Conservation (phyloP, 1,140 invertebrate species). For the Aplysia californica region DNA sequence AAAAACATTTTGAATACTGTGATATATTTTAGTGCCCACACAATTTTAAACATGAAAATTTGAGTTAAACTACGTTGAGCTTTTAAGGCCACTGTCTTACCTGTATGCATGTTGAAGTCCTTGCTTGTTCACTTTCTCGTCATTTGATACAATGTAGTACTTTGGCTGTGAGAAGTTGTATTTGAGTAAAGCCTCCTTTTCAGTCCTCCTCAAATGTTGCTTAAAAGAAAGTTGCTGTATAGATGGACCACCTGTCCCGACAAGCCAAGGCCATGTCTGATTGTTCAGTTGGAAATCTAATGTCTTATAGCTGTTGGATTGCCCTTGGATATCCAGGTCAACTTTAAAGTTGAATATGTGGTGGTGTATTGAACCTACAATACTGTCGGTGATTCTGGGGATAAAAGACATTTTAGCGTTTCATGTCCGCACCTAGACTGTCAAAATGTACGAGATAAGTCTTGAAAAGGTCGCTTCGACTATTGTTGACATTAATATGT, state of each 20-base stretch:
- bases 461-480: no score
- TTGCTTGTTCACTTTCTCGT: conserved; percentile 36
- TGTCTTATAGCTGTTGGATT: conserved; percentile 47
- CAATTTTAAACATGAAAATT: no score
- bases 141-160: conserved; percentile 52
- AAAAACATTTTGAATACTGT: no score
- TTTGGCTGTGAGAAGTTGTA: conserved; percentile 50
- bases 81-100: no score
- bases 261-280: conserved; percentile 24
- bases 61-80: no score
- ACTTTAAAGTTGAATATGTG: conserved; percentile 57
- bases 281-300: conserved; percentile 37
- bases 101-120: conserved; percentile 37
- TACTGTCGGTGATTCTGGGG: conserved; percentile 32
- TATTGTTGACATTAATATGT: no score
- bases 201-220: conserved; percentile 33
- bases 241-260: neutral
- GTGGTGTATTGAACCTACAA: conserved; percentile 51
- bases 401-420: no score
- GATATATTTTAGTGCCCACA: no score
- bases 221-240: conserved; percentile 35
- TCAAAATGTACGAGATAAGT: no score
- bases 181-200: conserved; percentile 43
- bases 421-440: no score
- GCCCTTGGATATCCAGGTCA: conserved; percentile 49